Base-by-base conservation (phyloP, 1,140 invertebrate genomes). In the Cherax quadricarinatus region DNA sequence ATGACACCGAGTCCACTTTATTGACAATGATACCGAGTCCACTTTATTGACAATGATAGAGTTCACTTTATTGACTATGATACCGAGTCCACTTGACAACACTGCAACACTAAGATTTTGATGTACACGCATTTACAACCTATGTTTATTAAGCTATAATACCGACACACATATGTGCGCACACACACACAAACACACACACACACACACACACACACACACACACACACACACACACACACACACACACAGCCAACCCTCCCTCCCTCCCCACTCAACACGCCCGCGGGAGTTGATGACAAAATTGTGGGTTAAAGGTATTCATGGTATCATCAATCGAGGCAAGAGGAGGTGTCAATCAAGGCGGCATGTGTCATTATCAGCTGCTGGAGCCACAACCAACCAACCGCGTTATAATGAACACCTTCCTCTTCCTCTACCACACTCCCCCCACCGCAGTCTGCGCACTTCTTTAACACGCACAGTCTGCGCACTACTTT, bases 331-430 rank as follows among this genome's bases (percentile, higher is more conserved):
- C 81, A 83, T 83, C 81, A 53, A 83, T 83, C 81, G 18, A 60
- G 57, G 51, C 53, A 78, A 78, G 70, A 30, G 49, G 51, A 30
- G 86, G 86, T 87, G 86, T 87, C 86, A 87, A 87, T 87, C 86
- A 87, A 30, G n/a, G 21, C 24, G 10, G 49, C 86, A 83, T 78
- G 30, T 87, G 70, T 87, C 70, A 87, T 87, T 87, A 87, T 73
- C 86, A 79, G 86, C 73, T 87, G 73, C 73, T 87, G 73, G 51
- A 87, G 86, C 86, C 73, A 51, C 73, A 79, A 79, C 85, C 66
- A 78, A 78, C 86, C 78, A 87, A 73, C 49, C 24, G 48, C 86
- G 21, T 30, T 14, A 53, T 87, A 87, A 87, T 10, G 41, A 53
- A 87, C 73, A 60, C 41, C 86, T 87, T 87, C 70, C 86, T 75